A percentile compares a stretch with the other conserved stretches of the same genome.
These are phyloP conservation scores for Nansenia antarctica DNA, from an alignment of 2,113 vertebrate genomes.

Conservation along the genomic window DNA sequence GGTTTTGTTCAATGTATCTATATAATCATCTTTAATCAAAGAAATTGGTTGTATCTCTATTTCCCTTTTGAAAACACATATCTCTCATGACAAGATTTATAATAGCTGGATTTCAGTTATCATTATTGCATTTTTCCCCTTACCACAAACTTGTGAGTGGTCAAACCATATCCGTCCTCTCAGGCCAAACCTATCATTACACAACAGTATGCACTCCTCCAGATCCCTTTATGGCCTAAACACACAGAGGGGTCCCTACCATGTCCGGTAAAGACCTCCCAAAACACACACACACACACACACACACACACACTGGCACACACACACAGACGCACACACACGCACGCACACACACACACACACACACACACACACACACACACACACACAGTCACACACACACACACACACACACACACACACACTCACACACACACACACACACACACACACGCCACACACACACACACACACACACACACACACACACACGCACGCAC, in stretches of 20 bases:
- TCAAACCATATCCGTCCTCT: not conserved
- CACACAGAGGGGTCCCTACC: not conserved
- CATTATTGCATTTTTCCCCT: not conserved
- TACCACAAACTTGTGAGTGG: not conserved
- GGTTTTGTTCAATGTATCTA: too few relatives aligned
- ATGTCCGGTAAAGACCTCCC: too few relatives aligned
- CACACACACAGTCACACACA: not conserved
- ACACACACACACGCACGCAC: too few relatives aligned
- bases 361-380: not conserved
- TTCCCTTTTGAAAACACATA: too few relatives aligned
- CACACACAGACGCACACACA: not conserved
- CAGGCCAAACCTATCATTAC: not conserved
- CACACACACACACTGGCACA: not conserved
- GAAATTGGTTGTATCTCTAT: too few relatives aligned
- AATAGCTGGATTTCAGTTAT: not conserved
- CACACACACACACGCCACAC: not conserved
- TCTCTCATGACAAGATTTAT: not conserved
- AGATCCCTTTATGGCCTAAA: not conserved
- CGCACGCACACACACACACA: not conserved
- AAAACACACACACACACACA: not conserved
- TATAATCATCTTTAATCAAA: too few relatives aligned
- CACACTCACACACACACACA: not conserved
- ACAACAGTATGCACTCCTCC: not conserved
- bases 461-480: not conserved
- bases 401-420: not conserved